Percentiles rank a stretch among this genome's conserved stretches.
These are phyloP conservation scores for Platycercus adscitus DNA, from an alignment of 2,113 vertebrate species.

Conservation along the genomic window DNA sequence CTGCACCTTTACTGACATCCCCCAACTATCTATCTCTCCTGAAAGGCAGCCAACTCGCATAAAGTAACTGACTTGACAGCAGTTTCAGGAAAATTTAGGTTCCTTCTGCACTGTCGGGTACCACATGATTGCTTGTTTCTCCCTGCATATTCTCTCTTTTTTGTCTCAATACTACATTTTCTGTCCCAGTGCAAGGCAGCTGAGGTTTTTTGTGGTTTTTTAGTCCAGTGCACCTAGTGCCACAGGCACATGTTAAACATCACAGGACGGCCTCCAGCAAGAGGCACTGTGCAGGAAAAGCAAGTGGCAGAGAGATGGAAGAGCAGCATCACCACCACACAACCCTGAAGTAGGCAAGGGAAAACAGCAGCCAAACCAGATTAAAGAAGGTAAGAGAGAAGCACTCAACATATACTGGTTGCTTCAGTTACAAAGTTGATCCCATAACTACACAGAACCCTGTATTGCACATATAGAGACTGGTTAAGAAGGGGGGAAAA, in stretches of 20 bases:
- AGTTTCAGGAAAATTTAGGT: neutral
- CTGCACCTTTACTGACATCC: neutral
- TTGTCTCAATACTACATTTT: neutral
- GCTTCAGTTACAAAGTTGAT: neutral
- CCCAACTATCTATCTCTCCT: neutral
- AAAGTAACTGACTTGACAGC: neutral
- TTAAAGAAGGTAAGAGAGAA: rapidly evolving
- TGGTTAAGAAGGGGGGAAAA: neutral
- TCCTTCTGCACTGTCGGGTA: neutral
- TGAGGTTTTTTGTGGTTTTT: neutral
- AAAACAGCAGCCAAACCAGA: neutral
- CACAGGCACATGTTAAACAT: neutral
- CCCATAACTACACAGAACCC: neutral
- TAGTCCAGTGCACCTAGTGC: neutral
- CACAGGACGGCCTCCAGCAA: neutral
- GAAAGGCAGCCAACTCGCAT: neutral
- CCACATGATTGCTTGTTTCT: neutral
- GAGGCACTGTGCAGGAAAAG: neutral
- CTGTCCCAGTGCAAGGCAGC: neutral
- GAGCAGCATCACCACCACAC: neutral
- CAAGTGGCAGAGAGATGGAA: neutral
- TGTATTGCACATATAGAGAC: neutral
- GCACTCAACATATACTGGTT: neutral
- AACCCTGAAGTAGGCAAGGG: neutral
- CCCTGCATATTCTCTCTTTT: neutral